Base-by-base conservation (phyloP, 2,888 invertebrate species). In the Nemapogon koenigi region DNA sequence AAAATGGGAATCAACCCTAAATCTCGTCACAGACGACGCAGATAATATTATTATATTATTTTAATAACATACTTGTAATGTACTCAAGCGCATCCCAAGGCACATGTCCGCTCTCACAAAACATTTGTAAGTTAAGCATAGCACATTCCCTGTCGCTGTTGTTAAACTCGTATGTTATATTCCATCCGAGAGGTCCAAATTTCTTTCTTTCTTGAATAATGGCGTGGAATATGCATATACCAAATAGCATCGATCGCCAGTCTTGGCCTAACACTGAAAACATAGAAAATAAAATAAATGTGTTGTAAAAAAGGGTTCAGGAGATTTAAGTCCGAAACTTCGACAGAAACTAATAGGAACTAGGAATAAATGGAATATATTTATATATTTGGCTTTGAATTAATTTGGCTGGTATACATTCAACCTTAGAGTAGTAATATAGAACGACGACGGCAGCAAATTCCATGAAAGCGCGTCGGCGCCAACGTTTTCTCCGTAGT, bases 121-220 rank as follows among this genome's bases (percentile, higher is more conserved):
- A 94, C 83, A 94, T 90, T 56, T 91, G 88, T 38, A 96, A 69
- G 45, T 94, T 95, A 47, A 89, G 81, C 46, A 94, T 82, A 2
- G 94, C 94, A 59, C 95, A 95, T 48, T 93, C 89, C 26, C 95
- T 83, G 62, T 97, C 96, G 50, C 91, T 94, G 57, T 94, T 93
- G 59, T 90, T 95, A 61, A 96, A 97, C 57, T 94, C 94, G 55
- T 97, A 97, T 0, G 88, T 83, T 42, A 94, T 94, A 62, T 96
- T 96, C 94, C 95, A 96, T 0, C 96, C 96, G 1, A 84, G 62
- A 0, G 96, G 90, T 0, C 96, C 96, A 60, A 94, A 96, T 59
- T 94, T 95, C 48, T 92, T 88, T 29, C 97, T 81, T 59, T 96
- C 96, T 60, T 94, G 90, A n/a, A 95, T 86, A 16, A 95, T 84